Evolutionary conservation across 2,113 vertebrate genomes (phyloP).

Genomic region (Perca fluviatilis): DNA sequence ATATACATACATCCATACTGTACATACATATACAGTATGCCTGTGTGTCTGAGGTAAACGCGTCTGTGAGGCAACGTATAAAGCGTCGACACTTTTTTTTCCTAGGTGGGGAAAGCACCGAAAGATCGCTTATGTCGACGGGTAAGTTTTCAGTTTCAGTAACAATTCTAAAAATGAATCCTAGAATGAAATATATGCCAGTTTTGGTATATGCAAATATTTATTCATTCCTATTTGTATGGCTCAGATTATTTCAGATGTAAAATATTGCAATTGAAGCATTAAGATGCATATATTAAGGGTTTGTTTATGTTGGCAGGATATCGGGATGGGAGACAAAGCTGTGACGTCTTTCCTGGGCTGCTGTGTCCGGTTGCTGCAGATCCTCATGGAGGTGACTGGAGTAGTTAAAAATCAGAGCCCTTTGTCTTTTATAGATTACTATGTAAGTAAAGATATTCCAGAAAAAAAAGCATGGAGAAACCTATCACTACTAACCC

Average conservation of each 20-base stretch:
- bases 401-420: conserved; percentile 68
- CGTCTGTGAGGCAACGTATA: background rate
- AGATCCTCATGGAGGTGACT: conserved; percentile 95
- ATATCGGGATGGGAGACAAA: conserved; percentile 94
- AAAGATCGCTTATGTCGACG: conserved; percentile 96
- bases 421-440: conserved; percentile 73
- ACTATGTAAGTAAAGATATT: conserved; percentile 67
- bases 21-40: background rate
- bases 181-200: background rate
- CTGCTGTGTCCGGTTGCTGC: conserved; percentile 93
- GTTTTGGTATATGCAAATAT: background rate
- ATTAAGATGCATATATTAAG: background rate
- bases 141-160: conserved; percentile 79
- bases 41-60: background rate
- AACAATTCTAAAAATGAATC: background rate
- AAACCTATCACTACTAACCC: conserved; percentile 23
- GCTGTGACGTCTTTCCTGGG: conserved; percentile 92
- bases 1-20: background rate
- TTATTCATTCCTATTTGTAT: background rate
- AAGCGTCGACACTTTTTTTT: background rate
- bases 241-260: background rate
- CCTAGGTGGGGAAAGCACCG: conserved; percentile 95
- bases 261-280: background rate
- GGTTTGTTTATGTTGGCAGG: conserved; percentile 79
- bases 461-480: conserved; percentile 61